Evolutionary conservation across 2,113 vertebrate species (phyloP).

Genomic region (Oplegnathus fasciatus): DNA sequence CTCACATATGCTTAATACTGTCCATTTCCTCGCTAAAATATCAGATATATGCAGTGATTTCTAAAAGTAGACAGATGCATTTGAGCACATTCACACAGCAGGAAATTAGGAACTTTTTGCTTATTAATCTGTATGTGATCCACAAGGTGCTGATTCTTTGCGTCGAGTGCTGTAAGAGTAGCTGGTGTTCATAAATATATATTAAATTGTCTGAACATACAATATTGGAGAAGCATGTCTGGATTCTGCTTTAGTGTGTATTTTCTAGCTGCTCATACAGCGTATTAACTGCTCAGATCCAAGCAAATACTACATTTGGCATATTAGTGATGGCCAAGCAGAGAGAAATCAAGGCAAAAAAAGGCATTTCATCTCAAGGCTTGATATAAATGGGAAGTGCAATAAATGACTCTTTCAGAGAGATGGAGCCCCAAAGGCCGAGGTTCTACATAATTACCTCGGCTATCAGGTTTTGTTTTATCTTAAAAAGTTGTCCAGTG

Average conservation of each 20-base stretch:
- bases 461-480: not conserved
- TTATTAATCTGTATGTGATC: not conserved
- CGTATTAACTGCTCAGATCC: constrained; percentile 28
- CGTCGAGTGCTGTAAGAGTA: not conserved
- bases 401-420: constrained; percentile 16
- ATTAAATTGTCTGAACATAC: fast-evolving
- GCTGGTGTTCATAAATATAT: not conserved
- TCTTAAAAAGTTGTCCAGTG: not conserved
- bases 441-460: constrained; percentile 10
- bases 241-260: constrained; percentile 2
- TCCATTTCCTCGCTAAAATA: not conserved
- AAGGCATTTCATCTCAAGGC: constrained; percentile 14
- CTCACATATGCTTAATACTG: constrained; percentile 10
- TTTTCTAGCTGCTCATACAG: not conserved
- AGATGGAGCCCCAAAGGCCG: not conserved
- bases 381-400: constrained; percentile 30
- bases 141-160: not conserved
- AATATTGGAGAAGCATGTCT: not conserved
- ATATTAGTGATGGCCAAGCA: constrained; percentile 10
- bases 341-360: too few species aligned
- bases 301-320: constrained; percentile 30
- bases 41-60: constrained; percentile 17
- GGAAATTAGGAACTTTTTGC: not conserved
- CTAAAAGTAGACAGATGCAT: not conserved
- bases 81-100: not conserved